Conservation (phyloP, 2,888 invertebrate species). For the Napeogenes sylphis region DNA sequence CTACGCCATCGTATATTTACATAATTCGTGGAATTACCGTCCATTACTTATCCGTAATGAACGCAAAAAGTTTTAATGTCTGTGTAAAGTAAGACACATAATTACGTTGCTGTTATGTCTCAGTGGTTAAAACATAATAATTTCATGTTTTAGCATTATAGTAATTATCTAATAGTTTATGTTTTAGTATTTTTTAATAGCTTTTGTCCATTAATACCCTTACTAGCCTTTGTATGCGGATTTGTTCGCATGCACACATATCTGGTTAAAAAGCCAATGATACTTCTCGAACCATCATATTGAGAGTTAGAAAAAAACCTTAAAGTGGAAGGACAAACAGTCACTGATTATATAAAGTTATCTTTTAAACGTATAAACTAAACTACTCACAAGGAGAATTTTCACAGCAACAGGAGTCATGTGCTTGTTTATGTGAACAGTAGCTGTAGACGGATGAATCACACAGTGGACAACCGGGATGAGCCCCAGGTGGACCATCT, state of each 20-base stretch:
- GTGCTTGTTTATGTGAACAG: conserved; percentile 84
- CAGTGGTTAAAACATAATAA: too few species aligned
- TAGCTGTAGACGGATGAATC: conserved; percentile 88
- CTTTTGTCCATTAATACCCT: too few species aligned
- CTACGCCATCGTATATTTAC: not conserved
- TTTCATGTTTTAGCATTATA: too few species aligned
- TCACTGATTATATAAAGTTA: too few species aligned
- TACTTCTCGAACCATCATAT: too few species aligned
- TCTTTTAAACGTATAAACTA: not conserved
- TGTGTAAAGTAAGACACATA: not conserved
- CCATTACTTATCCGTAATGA: not conserved
- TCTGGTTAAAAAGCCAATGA: too few species aligned
- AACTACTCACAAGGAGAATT: conserved; percentile 62
- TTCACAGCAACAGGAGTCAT: conserved; percentile 87
- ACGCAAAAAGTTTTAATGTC: conserved; percentile 4
- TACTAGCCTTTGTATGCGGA: too few species aligned
- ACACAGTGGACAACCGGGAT: conserved; percentile 83
- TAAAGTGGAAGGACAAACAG: too few species aligned
- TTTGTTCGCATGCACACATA: too few species aligned
- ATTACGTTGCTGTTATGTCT: not conserved
- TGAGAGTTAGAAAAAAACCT: too few species aligned
- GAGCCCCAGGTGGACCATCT: conserved; percentile 66
- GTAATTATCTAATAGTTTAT: too few species aligned
- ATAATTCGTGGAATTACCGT: not conserved
- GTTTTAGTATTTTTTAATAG: too few species aligned